Conservation (phyloP, 2,797 vertebrate species). For the Eulemur rubriventer region DNA sequence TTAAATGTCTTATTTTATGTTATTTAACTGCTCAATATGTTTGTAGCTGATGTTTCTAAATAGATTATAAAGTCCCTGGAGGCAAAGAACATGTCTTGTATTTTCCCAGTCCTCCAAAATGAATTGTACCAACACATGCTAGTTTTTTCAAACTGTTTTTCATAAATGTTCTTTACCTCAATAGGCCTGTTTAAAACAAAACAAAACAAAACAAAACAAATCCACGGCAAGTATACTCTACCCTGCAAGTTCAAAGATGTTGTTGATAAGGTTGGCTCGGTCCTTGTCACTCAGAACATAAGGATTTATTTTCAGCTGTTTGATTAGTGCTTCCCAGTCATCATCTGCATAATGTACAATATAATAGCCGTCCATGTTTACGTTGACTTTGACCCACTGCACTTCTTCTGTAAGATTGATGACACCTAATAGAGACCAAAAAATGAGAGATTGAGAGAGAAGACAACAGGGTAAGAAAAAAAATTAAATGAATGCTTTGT, state of each 20-base stretch:
- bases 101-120: constrained; percentile 19
- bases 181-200: neutral
- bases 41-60: constrained; percentile 5
- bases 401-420: constrained; percentile 89
- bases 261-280: constrained; percentile 94
- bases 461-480: neutral
- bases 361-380: constrained; percentile 93
- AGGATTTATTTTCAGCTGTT: constrained; percentile 85
- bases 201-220: neutral
- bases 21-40: neutral
- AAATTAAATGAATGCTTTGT: neutral
- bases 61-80: neutral
- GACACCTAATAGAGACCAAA: constrained; percentile 81
- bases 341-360: constrained; percentile 91
- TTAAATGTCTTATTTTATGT: neutral
- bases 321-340: constrained; percentile 88
- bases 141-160: constrained; percentile 39
- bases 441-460: constrained; percentile 53
- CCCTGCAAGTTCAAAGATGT: constrained; percentile 94
- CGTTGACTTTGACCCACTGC: constrained; percentile 95
- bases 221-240: constrained; percentile 78
- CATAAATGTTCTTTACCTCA: constrained; percentile 9
- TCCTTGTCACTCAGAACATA: constrained; percentile 90
- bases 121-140: neutral
- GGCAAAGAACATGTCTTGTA: neutral